Base-by-base conservation (phyloP, 2,888 invertebrate species). In the Apotomis capreana region DNA sequence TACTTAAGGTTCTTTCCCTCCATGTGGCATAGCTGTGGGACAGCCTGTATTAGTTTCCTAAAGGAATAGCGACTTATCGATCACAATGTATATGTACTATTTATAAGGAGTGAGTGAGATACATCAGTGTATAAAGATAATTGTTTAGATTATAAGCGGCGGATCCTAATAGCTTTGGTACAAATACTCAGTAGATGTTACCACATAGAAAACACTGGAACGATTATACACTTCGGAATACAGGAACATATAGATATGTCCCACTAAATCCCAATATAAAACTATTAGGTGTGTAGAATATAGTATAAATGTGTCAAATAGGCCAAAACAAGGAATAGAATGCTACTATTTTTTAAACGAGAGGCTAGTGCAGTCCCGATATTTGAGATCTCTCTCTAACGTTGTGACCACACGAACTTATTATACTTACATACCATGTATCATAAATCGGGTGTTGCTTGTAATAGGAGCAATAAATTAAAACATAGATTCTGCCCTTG, bases 111-210 rank as follows among this genome's bases (percentile, higher is more conserved):
- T 82, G 90, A 91, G 90, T 91, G 89, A 90, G 89, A 89, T 80
- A 83, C 80, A 85, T 81, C 80, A 80, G 81, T 84, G 80, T 82
- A 80, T 81, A 78, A 76, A 83, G 82, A 68, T 83, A 81, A 82
- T 78, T 76, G 81, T 83, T 73, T 86, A 86, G 86, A 76, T 68
- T 74, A 71, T 84, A 82, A 79, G 81, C 63, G 75, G 76, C 46
- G 54, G 83, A 82, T 83, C 84, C 83, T 81, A 86, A 84, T 84
- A 78, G 84, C 84, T 85, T 89, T 87, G 92, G 92, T 91, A 91
- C 91, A 92, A 92, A 92, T 91, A 91, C 91, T 92, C 90, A 89
- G 86, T 89, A 88, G 84, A 84, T 84, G 89, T 89, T 90, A 90
- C 90, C 89, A 84, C 82, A 77, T 81, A 83, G 78, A 80, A 77